Evolutionary conservation across 2,113 vertebrate species (phyloP), one percentile per base, ranked within the genome.

Genomic region (Nyctibius bracteatus): DNA sequence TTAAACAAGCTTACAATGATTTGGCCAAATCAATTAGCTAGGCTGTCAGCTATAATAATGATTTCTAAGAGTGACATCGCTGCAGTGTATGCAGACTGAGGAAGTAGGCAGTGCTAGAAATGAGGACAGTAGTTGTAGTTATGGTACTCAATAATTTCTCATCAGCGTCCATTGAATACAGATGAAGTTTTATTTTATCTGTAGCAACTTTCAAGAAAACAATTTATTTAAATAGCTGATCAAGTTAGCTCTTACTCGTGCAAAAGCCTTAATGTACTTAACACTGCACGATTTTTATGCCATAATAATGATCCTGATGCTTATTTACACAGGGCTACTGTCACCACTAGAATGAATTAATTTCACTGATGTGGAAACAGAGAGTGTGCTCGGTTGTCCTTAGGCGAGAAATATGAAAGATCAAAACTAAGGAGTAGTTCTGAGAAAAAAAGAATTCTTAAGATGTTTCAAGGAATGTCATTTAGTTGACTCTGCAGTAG

Each of bases 1-100:
- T 94, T 93, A 88, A 96, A 94, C 86, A 96, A 93, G 92, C 80
- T 95, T 92, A 84, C 54, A 73, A 41, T 84, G 77, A 92, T 91
- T 95, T 87, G 79, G n/a, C 58, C 33, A 35, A 79, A 95, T 96
- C 86, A 96, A 55, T 94, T 91, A 92, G 52, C 88, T 58, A 39
- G 5, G 47, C 77, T 63, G 75, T 81, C 92, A 88, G 61, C 65
- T 89, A 4, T 67, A 37, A n/a, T 41, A 55, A n/a, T 79, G 94
- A 74, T 91, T 88, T 70, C 73, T 12, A 27, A 31, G 74, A 59
- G 63, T 82, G 81, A 66, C 91, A 66, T 61, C 0, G 4, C 70
- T 68, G 57, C 37, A 22, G 31, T 19, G 18, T 57, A 18, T 8
- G 5, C 30, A 62, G 57, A 47, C 39, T 10, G 68, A 49, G 57